Evolutionary conservation across 2,797 vertebrate species (phyloP).

Genomic region (Megalops cyprinoides): DNA sequence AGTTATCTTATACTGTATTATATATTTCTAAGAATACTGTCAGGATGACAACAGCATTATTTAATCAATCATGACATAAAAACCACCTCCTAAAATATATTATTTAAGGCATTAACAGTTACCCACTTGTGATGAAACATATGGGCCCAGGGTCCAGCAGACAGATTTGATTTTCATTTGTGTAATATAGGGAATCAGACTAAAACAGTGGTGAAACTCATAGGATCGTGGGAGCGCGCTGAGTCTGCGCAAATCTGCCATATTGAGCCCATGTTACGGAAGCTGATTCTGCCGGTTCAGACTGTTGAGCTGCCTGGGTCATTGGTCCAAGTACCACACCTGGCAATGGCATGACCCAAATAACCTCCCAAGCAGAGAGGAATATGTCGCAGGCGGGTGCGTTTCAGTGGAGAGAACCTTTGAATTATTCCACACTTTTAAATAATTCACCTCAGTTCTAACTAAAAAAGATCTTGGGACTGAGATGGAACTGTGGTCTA

Average conservation of each 20-base stretch:
- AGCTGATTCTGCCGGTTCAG: not conserved
- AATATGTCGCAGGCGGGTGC: not conserved
- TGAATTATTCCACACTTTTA: conserved; percentile 24
- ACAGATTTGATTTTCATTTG: not conserved
- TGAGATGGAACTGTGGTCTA: not conserved
- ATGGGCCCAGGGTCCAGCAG: not conserved
- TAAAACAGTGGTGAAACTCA: too few species aligned
- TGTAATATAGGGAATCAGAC: too few species aligned
- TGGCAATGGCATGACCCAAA: not conserved
- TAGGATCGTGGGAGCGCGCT: not conserved
- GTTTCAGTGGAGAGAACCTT: not conserved
- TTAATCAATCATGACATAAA: too few species aligned
- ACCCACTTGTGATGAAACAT: too few species aligned
- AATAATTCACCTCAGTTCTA: conserved; percentile 25
- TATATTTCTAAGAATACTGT: too few species aligned
- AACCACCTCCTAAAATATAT: too few species aligned
- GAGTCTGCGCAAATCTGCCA: not conserved
- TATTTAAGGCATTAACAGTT: too few species aligned
- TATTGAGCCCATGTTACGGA: not conserved
- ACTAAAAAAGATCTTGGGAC: not conserved
- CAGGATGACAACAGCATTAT: too few species aligned
- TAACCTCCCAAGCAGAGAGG: not conserved
- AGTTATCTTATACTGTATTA: too few species aligned
- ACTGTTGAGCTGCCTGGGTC: not conserved
- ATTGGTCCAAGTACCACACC: not conserved